Evolutionary conservation across 2,888 invertebrate species (phyloP).

Genomic region (Apotomis capreana): DNA sequence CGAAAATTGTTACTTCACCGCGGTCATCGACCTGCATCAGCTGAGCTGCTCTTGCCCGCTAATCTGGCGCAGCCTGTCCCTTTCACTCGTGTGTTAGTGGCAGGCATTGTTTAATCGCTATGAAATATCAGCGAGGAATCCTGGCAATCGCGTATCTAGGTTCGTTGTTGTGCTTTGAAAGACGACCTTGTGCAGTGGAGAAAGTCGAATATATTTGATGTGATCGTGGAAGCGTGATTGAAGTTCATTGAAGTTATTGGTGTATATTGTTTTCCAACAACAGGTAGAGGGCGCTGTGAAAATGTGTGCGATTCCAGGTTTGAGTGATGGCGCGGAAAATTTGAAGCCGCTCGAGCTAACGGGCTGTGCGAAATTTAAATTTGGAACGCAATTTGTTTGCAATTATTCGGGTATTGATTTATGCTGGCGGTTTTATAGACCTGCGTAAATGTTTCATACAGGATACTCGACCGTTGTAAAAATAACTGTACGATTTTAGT

Average conservation of each 20-base stretch:
- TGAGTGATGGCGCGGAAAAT: slow-evolving; percentile 29
- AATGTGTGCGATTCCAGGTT: slow-evolving; percentile 18
- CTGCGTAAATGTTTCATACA: neutral
- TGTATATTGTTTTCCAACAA: slow-evolving; percentile 53
- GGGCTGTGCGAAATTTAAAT: neutral
- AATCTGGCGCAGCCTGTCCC: slow-evolving; percentile 47
- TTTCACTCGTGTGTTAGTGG: slow-evolving; percentile 51
- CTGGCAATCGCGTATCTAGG: slow-evolving; percentile 7
- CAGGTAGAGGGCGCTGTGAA: slow-evolving; percentile 30
- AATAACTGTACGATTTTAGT: too few species aligned
- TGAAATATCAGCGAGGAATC: slow-evolving; percentile 43
- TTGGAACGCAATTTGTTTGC: slow-evolving; percentile 6
- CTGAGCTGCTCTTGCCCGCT: slow-evolving; percentile 55
- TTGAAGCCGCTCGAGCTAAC: slow-evolving; percentile 15
- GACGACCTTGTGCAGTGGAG: neutral
- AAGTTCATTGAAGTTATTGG: neutral
- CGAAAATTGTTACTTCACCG: slow-evolving; percentile 51
- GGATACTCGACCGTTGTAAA: too few species aligned
- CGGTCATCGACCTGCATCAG: slow-evolving; percentile 55
- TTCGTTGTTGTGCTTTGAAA: neutral
- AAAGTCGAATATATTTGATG: neutral
- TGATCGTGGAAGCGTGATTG: neutral
- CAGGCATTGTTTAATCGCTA: slow-evolving; percentile 54
- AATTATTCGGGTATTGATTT: slow-evolving; percentile 2
- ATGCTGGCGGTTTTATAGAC: neutral